Base-by-base conservation (phyloP, 2,113 vertebrate species). In the Ophthalmolycus amberensis region DNA sequence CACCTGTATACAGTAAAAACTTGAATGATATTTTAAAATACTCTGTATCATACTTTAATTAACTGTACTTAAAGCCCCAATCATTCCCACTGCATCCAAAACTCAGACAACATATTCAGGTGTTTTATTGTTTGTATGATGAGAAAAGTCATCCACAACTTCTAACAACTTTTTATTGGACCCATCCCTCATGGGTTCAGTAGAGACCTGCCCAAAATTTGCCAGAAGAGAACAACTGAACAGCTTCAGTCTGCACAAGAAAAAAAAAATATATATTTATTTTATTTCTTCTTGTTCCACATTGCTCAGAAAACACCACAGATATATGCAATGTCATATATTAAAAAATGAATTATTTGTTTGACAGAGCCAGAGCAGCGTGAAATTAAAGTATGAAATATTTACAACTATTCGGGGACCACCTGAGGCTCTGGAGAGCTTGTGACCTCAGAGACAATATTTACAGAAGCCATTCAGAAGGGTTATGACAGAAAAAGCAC, bases 331-430 rank as follows among this genome's bases (percentile, higher is more conserved):
- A 15, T 34, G 10, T 71, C 9, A 67, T 16, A 38, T 54, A 9
- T 63, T 18, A 18, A 3, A 44, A 72, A 70, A 58, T 5, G 27
- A 37, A 79, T 44, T 2, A 46, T 54, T 64, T 48, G 25, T 82
- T 38, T 18, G 18, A 18, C 6, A 9, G 11, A 70, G 3, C 37
- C 27, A 46, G 3, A 48, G 80, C 27, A 52, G 52, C 68, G 42
- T 87, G 80, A 90, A 87, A 90, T 85, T 50, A 65, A 82, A 77
- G 6, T 59, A 63, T 89, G 8, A 83, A 85, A 77, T 83, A 89
- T 89, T 80, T 62, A 87, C 16, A 64, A 11, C 25, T 22, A 66
- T 77, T 56, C 29, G 32, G 2, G 15, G 65, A 34, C 25, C 25
- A 38, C 65, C 32, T 74, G 64, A 34, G 4, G 40, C 2, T 9